Percentiles rank a stretch among this genome's conserved stretches.
Conservation (phyloP, 2,797 vertebrate species). For the Melanotaenia parkinsoni region DNA sequence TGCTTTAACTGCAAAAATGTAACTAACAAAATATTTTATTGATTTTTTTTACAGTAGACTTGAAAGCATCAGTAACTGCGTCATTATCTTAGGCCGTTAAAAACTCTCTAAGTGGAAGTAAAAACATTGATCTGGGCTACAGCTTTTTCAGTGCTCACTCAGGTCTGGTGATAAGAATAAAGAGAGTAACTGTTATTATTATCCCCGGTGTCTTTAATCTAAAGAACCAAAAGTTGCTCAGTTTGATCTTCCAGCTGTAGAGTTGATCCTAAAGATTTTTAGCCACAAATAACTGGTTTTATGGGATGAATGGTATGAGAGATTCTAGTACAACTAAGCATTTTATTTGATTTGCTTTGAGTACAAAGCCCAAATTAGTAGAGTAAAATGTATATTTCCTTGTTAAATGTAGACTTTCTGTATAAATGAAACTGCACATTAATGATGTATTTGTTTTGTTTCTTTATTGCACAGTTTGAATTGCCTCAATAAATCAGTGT, state of each 20-base stretch:
- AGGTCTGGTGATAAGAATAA: not conserved
- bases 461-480: conserved; percentile 35
- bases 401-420: not conserved
- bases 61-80: not conserved
- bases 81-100: not conserved
- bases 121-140: not conserved
- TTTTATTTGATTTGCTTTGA: not conserved
- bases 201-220: not conserved
- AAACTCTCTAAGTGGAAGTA: not conserved
- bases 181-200: not conserved
- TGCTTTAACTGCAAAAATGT: not conserved
- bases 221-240: not conserved
- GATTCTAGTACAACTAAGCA: not conserved
- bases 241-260: not conserved
- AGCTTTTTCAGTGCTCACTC: not conserved
- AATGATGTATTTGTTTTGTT: conserved; percentile 26
- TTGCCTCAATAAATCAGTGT: conserved; percentile 50
- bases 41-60: not conserved
- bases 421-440: conserved; percentile 18
- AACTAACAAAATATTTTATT: not conserved
- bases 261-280: no score
- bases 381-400: not conserved
- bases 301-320: not conserved
- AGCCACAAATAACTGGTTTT: no score
- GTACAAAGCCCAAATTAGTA: not conserved